These are phyloP conservation scores for Cephus spinipes DNA, from an alignment of 2,888 invertebrate genomes.

Conservation along the genomic window DNA sequence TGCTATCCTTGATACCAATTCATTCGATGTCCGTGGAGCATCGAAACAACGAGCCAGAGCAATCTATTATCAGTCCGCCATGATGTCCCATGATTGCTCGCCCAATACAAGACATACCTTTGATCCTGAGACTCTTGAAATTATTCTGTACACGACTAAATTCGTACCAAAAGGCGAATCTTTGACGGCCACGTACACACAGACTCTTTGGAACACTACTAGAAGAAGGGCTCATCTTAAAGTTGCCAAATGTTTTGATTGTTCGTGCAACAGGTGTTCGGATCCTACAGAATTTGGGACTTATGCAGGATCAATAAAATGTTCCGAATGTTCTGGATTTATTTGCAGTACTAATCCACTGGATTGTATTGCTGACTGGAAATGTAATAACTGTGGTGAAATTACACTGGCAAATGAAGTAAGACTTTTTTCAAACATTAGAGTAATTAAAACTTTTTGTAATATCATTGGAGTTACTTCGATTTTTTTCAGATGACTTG, in stretches of 20 bases:
- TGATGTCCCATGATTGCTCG: slow-evolving; percentile 80
- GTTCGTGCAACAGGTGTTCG: slow-evolving; percentile 75
- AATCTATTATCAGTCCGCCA: slow-evolving; percentile 75
- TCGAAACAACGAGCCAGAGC: slow-evolving; percentile 62
- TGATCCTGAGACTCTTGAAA: slow-evolving; percentile 71
- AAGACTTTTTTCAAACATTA: neutral
- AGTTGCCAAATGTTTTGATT: slow-evolving; percentile 76
- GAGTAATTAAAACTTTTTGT: neutral
- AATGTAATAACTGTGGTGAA: slow-evolving; percentile 74
- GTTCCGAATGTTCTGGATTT: slow-evolving; percentile 73
- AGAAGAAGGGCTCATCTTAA: slow-evolving; percentile 74
- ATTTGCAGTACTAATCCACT: slow-evolving; percentile 73
- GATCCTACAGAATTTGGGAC: slow-evolving; percentile 79
- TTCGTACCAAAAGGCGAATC: slow-evolving; percentile 76
- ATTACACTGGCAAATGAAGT: neutral
- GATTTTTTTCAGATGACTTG: neutral
- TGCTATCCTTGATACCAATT: slow-evolving; percentile 79
- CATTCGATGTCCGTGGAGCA: slow-evolving; percentile 75
- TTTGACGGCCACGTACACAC: slow-evolving; percentile 78
- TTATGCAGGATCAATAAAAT: slow-evolving; percentile 74
- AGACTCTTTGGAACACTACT: slow-evolving; percentile 77
- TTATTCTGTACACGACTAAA: slow-evolving; percentile 75
- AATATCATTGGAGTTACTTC: neutral
- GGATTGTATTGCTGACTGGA: slow-evolving; percentile 73
- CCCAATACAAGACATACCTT: slow-evolving; percentile 80